A percentile compares a stretch with the other conserved stretches of the same genome.
Conservation (phyloP, 2,888 invertebrate genomes). For the Drosophila eohydei region DNA sequence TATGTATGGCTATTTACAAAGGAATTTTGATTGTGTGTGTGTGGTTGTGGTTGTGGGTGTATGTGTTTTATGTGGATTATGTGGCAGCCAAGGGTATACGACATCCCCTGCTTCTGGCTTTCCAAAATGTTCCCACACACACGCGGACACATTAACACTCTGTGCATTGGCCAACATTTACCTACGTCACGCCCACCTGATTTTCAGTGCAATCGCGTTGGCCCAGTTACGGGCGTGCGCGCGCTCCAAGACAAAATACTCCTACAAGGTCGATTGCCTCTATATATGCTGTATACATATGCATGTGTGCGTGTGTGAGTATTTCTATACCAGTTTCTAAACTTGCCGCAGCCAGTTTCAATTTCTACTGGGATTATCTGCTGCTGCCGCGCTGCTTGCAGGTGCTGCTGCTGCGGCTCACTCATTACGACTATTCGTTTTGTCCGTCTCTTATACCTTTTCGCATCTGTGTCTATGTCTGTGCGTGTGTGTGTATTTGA, state of each 20-base stretch:
- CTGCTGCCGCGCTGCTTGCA: constrained; percentile 53
- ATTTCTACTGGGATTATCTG: constrained; percentile 80
- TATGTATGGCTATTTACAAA: constrained; percentile 49
- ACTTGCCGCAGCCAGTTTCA: constrained; percentile 80
- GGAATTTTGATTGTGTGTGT: constrained; percentile 25
- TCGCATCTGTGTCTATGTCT: constrained; percentile 52
- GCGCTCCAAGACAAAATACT: constrained; percentile 80
- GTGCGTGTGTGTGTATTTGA: constrained; percentile 44
- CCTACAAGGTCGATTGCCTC: constrained; percentile 80
- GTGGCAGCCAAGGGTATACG: constrained; percentile 69
- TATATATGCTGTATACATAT: constrained; percentile 33
- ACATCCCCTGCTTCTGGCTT: constrained; percentile 53
- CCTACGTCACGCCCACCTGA: constrained; percentile 80
- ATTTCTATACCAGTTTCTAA: constrained; percentile 80
- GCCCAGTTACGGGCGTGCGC: constrained; percentile 80
- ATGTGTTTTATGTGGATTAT: constrained; percentile 67
- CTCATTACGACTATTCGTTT: constrained; percentile 59
- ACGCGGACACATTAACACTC: constrained; percentile 27
- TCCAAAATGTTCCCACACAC: constrained; percentile 71
- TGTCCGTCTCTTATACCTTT: constrained; percentile 50
- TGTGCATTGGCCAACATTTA: constrained; percentile 74
- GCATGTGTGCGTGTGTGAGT: constrained; percentile 36
- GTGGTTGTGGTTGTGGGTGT: constrained; percentile 13
- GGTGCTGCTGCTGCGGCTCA: constrained; percentile 65
- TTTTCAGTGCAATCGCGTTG: constrained; percentile 79